Base-by-base conservation (phyloP, 2,113 vertebrate species). In the Pycnonotus jocosus region DNA sequence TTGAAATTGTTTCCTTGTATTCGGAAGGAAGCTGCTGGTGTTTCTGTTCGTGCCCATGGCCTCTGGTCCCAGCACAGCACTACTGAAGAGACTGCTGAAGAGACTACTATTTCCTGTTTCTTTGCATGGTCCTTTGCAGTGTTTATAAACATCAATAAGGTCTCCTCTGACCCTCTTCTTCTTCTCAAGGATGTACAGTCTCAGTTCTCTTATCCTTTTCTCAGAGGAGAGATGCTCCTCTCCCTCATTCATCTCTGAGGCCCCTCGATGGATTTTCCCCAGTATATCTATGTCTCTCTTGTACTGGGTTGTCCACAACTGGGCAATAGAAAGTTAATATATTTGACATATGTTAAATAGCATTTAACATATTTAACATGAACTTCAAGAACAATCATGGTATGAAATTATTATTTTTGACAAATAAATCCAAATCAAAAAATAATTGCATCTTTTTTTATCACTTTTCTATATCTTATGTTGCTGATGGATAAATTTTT, bases 181-280 rank as follows among this genome's bases (percentile, higher is more conserved):
- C 27, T 45, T 65, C 31, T 9, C 10, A 21, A 30, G 37, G 37
- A 66, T 24, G 33, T 81, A 15, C 15, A 38, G 27, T 24, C 4
- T 4, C 51, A 44, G 23, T 33, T 51, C 45, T 38, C 28, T 73
- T 28, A 66, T 9, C 33, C 33, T 51, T 45, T 66, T 8, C 44
- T 73, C 33, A 66, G 37, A 37, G 37, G 22, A 44, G 22, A 44
- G 27, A 38, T 28, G 1, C 12, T 51, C 27, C 23, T 11, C 18
- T 50, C 5, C 18, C 8, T 48, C 1, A 1, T 24, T 45, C 60
- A n/a, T 4, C 23, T 51, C 33, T 7, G 2, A 16, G 27, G 12
- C 1, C 7, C 7, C 28, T 50, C 31, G 11, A 0, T 44, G 27
- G 27, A 58, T 65, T 73, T 65, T 44, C 10, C 37, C 22, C 44